These are phyloP conservation scores for Nasalis larvatus DNA, from an alignment of 2,113 vertebrate species.

Conservation along the genomic window DNA sequence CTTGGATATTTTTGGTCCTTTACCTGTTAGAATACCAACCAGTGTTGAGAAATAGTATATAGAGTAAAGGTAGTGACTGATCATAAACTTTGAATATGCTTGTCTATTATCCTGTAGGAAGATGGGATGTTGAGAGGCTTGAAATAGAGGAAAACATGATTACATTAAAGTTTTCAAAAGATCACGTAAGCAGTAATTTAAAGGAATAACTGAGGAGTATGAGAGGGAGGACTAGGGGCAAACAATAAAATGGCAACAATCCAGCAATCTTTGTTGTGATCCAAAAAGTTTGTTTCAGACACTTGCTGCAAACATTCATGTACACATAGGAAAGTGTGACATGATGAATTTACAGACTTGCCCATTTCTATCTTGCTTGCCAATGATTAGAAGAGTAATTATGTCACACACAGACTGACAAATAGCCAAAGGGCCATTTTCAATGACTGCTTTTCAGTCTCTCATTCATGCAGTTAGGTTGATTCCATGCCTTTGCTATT, in stretches of 20 bases:
- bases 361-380: background rate
- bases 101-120: background rate
- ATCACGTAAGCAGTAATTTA: background rate
- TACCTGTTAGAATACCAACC: background rate
- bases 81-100: background rate
- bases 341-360: background rate
- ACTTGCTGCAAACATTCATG: background rate
- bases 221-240: background rate
- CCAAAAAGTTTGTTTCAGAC: background rate
- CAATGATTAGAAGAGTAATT: background rate
- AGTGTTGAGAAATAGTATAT: background rate
- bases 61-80: background rate
- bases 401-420: background rate
- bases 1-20: background rate
- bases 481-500: too few relatives aligned
- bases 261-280: background rate
- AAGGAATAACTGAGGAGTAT: background rate
- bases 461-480: too few relatives aligned
- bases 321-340: background rate
- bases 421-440: background rate
- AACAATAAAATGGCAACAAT: background rate
- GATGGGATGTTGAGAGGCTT: background rate
- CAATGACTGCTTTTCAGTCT: background rate
- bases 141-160: background rate
- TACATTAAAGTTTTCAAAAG: background rate